phyloP scores from a whole-genome alignment of 2,888 invertebrate genomes.

The Melitaea athalia region DNA sequence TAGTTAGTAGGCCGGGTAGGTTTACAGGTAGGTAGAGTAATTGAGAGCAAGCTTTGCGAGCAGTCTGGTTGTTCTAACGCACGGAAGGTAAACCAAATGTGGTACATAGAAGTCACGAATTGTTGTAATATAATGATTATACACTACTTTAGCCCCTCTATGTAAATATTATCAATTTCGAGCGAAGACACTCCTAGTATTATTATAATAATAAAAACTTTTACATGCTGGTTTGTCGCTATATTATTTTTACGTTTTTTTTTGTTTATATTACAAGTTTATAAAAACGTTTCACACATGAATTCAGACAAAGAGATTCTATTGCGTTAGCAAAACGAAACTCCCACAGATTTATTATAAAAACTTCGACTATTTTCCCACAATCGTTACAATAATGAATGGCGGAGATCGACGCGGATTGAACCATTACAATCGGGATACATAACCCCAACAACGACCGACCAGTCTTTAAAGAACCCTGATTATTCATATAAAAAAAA shows the following conservation, averaged over 20 bases:
- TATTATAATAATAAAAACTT: neutral
- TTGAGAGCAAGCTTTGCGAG: no score
- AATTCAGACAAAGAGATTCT: constrained; percentile 53
- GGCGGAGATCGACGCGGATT: constrained; percentile 70
- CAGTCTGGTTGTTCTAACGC: no score
- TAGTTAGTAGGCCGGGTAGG: no score
- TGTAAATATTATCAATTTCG: no score
- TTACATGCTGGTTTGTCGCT: neutral
- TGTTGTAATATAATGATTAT: no score
- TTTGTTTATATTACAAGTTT: constrained; percentile 24
- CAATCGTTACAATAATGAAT: constrained; percentile 69
- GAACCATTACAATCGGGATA: constrained; percentile 61
- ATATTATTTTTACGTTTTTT: neutral
- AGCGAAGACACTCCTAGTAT: no score
- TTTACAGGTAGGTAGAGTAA: no score
- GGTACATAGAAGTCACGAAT: no score
- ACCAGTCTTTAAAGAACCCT: constrained; percentile 54
- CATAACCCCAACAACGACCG: constrained; percentile 52
- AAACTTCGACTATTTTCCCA: constrained; percentile 77
- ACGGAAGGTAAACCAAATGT: no score
- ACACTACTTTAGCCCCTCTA: no score
- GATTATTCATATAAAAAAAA: constrained; percentile 28
- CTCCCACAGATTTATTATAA: constrained; percentile 79
- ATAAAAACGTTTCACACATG: constrained; percentile 39
- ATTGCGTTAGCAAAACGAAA: constrained; percentile 68